These are phyloP conservation scores for Morpho helenor DNA, from an alignment of 2,888 invertebrate species.

Conservation along the genomic window DNA sequence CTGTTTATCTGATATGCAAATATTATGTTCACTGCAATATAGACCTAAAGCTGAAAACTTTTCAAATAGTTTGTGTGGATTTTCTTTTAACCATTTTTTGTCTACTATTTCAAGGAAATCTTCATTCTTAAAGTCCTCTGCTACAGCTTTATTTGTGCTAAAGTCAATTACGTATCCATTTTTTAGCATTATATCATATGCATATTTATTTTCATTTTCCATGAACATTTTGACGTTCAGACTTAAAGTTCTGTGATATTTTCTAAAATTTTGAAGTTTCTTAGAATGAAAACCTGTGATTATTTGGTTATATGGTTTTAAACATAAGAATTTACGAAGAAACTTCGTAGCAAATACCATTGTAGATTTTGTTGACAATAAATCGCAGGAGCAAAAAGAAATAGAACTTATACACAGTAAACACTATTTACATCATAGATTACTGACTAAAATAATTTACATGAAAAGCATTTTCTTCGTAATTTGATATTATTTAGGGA, in stretches of 20 bases:
- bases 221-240: slow-evolving; percentile 49
- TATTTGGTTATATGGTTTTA: background rate
- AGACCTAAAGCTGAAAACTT: slow-evolving; percentile 49
- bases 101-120: slow-evolving; percentile 41
- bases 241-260: slow-evolving; percentile 32
- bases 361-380: background rate
- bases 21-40: slow-evolving; percentile 48
- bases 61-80: slow-evolving; percentile 44
- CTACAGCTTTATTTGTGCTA: slow-evolving; percentile 23
- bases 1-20: slow-evolving; percentile 53
- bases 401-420: too few relatives aligned
- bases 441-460: too few relatives aligned
- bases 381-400: too few relatives aligned
- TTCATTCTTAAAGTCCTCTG: slow-evolving; percentile 31
- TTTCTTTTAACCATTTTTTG: slow-evolving; percentile 46
- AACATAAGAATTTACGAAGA: slow-evolving; percentile 1
- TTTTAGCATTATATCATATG: slow-evolving; percentile 56
- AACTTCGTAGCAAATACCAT: background rate
- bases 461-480: too few relatives aligned
- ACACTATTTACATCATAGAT: too few relatives aligned
- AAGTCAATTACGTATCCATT: slow-evolving; percentile 50
- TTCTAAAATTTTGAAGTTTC: slow-evolving; percentile 1
- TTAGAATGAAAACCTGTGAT: background rate
- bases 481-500: too few relatives aligned
- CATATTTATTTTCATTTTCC: slow-evolving; percentile 66